Conservation (phyloP, 2,888 invertebrate genomes). For the Drosophila prostipennis region DNA sequence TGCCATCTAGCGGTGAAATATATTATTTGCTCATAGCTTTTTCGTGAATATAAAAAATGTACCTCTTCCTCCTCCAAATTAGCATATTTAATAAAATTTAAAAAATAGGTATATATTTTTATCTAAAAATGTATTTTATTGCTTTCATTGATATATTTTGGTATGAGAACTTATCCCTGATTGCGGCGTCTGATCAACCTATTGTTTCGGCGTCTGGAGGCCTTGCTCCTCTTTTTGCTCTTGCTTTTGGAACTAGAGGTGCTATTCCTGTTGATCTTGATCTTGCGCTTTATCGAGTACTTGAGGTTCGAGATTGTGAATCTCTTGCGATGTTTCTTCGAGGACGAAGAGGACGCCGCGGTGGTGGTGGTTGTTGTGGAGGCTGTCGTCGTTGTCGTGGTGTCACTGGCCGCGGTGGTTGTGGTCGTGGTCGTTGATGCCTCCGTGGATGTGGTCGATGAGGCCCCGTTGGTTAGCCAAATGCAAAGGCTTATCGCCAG, state of each 20-base stretch:
- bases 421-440: neutral
- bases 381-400: conserved; percentile 1
- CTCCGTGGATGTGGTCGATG: conserved; percentile 4
- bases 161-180: neutral
- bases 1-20: no score
- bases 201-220: neutral
- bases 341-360: neutral
- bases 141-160: neutral
- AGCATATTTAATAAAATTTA: no score
- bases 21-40: no score
- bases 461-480: conserved; percentile 22
- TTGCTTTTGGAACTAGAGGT: conserved; percentile 1
- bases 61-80: no score
- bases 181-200: conserved; percentile 5
- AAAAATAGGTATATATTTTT: neutral
- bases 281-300: neutral
- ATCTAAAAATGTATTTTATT: conserved; percentile 9
- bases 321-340: conserved; percentile 1
- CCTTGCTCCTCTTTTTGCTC: neutral
- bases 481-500: conserved; percentile 19
- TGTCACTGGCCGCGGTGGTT: conserved; percentile 11
- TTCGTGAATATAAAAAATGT: no score
- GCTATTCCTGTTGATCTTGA: neutral
- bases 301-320: neutral
- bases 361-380: conserved; percentile 2